These are phyloP conservation scores for Drosophila sp. DNA, from an alignment of 1,140 invertebrate species.

Conservation along the genomic window DNA sequence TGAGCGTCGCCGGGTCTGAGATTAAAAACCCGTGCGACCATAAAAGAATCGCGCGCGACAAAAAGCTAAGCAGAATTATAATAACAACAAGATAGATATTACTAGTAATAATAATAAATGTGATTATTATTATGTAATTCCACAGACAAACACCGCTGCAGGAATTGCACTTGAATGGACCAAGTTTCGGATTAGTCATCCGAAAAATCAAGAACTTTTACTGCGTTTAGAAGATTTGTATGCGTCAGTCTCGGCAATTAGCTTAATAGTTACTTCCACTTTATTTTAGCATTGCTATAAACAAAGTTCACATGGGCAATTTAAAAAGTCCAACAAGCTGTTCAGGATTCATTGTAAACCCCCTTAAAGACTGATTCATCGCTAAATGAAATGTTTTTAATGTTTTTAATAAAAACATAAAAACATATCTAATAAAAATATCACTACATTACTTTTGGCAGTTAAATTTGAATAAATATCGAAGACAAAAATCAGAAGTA, in stretches of 20 bases:
- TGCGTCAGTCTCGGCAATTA: slow-evolving; percentile 26
- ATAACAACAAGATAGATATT: background rate
- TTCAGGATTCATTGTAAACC: slow-evolving; percentile 4
- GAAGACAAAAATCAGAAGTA: too few species aligned
- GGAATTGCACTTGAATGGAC: slow-evolving; percentile 3
- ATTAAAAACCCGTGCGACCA: slow-evolving; percentile 29
- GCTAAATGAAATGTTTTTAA: too few species aligned
- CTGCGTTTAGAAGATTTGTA: slow-evolving; percentile 4
- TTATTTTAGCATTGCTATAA: background rate
- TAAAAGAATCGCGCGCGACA: slow-evolving; percentile 43
- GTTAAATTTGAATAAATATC: too few species aligned
- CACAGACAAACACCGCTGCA: background rate
- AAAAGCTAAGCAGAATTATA: background rate
- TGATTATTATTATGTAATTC: too few species aligned
- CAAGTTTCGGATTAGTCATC: slow-evolving; percentile 13
- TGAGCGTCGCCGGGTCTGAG: slow-evolving; percentile 50
- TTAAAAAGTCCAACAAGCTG: background rate
- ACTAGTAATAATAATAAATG: slow-evolving; percentile 6
- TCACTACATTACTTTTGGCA: too few species aligned
- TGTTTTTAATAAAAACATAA: too few species aligned
- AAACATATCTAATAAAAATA: too few species aligned
- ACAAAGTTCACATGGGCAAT: slow-evolving; percentile 3
- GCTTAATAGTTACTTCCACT: background rate
- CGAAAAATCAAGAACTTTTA: background rate
- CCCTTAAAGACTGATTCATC: slow-evolving; percentile 3